Percentiles rank a stretch among this genome's conserved stretches.
phyloP scores from a whole-genome alignment of 2,888 invertebrate genomes.

The Nezara viridula region DNA sequence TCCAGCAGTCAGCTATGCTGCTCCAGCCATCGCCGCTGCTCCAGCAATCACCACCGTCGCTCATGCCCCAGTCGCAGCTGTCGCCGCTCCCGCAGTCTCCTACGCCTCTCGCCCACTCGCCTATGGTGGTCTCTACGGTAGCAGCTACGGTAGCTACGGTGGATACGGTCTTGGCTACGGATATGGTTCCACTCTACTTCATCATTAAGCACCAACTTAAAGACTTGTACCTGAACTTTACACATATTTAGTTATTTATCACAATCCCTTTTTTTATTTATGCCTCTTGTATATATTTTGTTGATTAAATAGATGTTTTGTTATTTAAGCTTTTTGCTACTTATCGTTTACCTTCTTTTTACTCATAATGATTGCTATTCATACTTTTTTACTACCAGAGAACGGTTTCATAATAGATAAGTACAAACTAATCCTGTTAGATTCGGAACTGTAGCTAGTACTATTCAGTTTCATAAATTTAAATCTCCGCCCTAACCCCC shows the following conservation, averaged over 20 bases:
- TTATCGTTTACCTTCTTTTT: no score
- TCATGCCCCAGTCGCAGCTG: not conserved
- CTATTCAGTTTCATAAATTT: no score
- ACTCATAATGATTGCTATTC: no score
- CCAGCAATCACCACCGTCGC: not conserved
- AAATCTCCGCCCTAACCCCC: no score
- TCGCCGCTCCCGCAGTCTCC: not conserved
- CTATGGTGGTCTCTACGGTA: not conserved
- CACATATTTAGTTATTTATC: not conserved
- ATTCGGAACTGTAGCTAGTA: no score
- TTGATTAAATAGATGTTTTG: not conserved
- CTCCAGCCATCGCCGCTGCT: not conserved
- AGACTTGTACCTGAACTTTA: not conserved
- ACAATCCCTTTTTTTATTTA: not conserved
- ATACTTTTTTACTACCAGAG: no score
- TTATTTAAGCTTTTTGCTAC: not conserved
- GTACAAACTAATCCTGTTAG: no score
- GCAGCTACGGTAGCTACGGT: not conserved
- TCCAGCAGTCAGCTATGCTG: not conserved
- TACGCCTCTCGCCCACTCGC: conserved; percentile 36
- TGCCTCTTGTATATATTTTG: conserved; percentile 6
- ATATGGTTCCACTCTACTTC: conserved; percentile 33
- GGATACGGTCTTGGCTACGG: conserved; percentile 39
- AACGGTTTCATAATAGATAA: no score
- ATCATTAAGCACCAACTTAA: not conserved